Percentiles rank a stretch among this genome's conserved stretches.
Evolutionary conservation across 92 coral and sea anemone genomes (phyloP).

Genomic region (Epizoanthus rinbou): DNA sequence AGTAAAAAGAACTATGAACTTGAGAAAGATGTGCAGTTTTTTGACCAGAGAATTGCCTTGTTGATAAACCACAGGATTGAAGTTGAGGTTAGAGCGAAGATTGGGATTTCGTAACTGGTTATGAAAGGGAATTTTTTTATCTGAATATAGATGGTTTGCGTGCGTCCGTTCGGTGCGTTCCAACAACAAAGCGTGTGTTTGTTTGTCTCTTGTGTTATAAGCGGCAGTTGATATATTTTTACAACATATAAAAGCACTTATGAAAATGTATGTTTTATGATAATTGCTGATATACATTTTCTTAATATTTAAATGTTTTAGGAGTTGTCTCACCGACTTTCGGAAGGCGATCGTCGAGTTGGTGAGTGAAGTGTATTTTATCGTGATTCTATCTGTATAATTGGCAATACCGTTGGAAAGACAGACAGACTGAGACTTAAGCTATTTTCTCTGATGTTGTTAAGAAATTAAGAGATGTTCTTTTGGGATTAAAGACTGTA

Average conservation of each 20-base stretch:
- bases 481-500: background rate
- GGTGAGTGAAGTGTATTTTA: constrained; percentile 52
- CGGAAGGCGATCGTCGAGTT: constrained; percentile 79
- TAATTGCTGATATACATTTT: constrained; percentile 3
- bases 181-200: too few relatives aligned
- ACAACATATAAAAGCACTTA: background rate
- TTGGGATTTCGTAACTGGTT: background rate
- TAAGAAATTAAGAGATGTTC: constrained; percentile 20
- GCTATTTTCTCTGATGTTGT: constrained; percentile 29
- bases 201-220: too few relatives aligned
- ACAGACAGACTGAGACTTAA: constrained; percentile 22
- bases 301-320: constrained; percentile 32
- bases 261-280: background rate
- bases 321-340: constrained; percentile 76
- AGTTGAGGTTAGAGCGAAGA: constrained; percentile 73
- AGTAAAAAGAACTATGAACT: constrained; percentile 95
- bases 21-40: constrained; percentile 91
- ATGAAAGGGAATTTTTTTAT: background rate
- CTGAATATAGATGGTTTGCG: background rate
- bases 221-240: too few relatives aligned
- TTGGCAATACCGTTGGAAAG: constrained; percentile 7
- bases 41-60: constrained; percentile 95
- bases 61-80: constrained; percentile 94
- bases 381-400: constrained; percentile 10
- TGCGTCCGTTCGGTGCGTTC: background rate